A percentile compares a stretch with the other conserved stretches of the same genome.
Conservation (phyloP, 2,113 vertebrate genomes). For the Anoura caudifer region DNA sequence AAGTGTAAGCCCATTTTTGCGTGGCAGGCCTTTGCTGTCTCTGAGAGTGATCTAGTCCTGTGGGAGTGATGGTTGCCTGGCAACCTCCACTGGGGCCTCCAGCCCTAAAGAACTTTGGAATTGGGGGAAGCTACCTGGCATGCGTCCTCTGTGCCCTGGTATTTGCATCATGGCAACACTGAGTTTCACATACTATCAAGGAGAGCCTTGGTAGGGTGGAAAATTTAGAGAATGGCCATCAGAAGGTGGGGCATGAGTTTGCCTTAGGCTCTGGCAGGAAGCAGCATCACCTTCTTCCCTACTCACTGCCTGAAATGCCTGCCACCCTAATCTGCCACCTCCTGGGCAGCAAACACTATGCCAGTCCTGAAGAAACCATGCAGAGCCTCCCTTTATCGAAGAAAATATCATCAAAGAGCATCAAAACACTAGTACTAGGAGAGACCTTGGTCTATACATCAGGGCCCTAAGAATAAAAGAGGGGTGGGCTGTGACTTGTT, state of each 20-base stretch:
- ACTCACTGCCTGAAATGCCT: not conserved
- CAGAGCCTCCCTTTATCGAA: not conserved
- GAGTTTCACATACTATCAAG: not conserved
- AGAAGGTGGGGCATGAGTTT: not conserved
- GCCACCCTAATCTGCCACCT: not conserved
- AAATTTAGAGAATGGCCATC: not conserved
- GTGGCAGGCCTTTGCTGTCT: not conserved
- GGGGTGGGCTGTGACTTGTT: not conserved
- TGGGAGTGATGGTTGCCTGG: constrained; percentile 27
- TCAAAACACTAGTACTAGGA: not conserved
- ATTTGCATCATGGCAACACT: not conserved
- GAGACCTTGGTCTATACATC: not conserved
- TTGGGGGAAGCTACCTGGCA: not conserved
- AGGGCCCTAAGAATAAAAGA: not conserved
- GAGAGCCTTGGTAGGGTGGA: not conserved
- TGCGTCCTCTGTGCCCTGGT: not conserved
- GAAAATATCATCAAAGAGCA: not conserved
- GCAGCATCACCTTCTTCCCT: not conserved
- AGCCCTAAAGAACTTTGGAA: not conserved
- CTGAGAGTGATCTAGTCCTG: not conserved
- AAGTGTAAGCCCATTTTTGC: not conserved
- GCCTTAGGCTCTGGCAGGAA: not conserved
- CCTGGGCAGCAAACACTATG: not conserved
- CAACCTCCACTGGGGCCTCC: not conserved
- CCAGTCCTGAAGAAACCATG: not conserved